phyloP scores from a whole-genome alignment of 2,113 vertebrate genomes.

The Microcebus jonahi region DNA sequence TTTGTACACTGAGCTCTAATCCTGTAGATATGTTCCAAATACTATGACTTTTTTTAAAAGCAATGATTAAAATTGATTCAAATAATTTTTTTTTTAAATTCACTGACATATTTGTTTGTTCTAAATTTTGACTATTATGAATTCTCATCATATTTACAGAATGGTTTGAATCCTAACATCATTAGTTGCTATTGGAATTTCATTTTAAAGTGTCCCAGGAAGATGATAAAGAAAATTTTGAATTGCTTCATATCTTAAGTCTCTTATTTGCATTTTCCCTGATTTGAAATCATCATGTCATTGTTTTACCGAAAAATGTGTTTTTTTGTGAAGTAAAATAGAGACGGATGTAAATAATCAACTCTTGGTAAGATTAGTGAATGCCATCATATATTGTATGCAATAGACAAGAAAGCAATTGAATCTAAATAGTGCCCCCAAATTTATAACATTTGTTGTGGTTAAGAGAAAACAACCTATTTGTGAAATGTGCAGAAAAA shows the following conservation, averaged over 20 bases:
- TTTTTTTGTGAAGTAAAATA: slow-evolving; percentile 61
- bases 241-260: background rate
- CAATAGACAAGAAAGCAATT: slow-evolving; percentile 59
- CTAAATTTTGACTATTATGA: slow-evolving; percentile 51
- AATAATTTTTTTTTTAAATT: slow-evolving; percentile 53
- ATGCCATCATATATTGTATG: slow-evolving; percentile 63
- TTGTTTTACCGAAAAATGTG: background rate
- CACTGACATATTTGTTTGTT: slow-evolving; percentile 55
- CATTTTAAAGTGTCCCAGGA: background rate
- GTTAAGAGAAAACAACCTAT: slow-evolving; percentile 74
- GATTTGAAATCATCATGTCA: background rate
- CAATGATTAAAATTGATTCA: slow-evolving; percentile 41
- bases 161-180: slow-evolving; percentile 46
- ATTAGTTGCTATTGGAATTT: slow-evolving; percentile 56
- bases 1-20: background rate
- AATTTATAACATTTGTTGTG: slow-evolving; percentile 74
- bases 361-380: slow-evolving; percentile 67
- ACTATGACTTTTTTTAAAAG: slow-evolving; percentile 23
- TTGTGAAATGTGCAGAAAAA: background rate
- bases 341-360: background rate
- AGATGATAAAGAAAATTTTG: background rate
- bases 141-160: slow-evolving; percentile 55
- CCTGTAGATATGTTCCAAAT: background rate
- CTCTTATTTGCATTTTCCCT: background rate
- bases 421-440: slow-evolving; percentile 55